These are phyloP conservation scores for Apostichopus leukothele DNA, from an alignment of 53 echinoderm and acorn worm genomes.

Conservation along the genomic window DNA sequence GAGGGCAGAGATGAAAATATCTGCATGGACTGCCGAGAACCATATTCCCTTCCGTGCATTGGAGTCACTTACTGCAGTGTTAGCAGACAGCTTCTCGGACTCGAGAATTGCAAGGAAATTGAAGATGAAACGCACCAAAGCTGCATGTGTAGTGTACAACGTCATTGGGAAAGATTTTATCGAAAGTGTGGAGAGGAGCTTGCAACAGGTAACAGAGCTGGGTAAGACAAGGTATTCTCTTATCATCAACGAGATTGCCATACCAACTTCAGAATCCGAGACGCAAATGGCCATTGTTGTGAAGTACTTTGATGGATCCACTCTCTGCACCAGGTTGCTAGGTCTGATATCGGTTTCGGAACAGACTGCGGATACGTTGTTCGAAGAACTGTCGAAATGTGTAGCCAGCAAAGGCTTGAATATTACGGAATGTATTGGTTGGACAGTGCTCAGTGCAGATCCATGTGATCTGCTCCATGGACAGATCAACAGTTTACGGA, in stretches of 20 bases:
- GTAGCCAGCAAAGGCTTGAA: background rate
- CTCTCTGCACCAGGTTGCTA: constrained; percentile 1
- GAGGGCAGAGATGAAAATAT: constrained; percentile 24
- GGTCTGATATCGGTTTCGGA: constrained; percentile 16
- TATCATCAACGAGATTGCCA: constrained; percentile 26
- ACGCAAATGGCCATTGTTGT: constrained; percentile 16
- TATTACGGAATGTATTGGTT: constrained; percentile 9
- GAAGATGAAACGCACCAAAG: constrained; percentile 26
- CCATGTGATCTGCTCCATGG: constrained; percentile 20
- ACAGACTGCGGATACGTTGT: background rate
- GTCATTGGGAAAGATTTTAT: constrained; percentile 28
- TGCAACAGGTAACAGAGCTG: constrained; percentile 19
- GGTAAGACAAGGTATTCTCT: constrained; percentile 19
- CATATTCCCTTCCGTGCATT: constrained; percentile 21
- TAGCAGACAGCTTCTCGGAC: constrained; percentile 13
- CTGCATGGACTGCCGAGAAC: constrained; percentile 19
- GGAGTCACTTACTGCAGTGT: constrained; percentile 1
- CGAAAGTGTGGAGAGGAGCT: constrained; percentile 12
- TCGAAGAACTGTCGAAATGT: constrained; percentile 2
- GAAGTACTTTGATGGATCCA: constrained; percentile 15
- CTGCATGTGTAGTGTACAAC: constrained; percentile 25
- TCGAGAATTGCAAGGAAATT: constrained; percentile 19
- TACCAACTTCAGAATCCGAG: background rate
- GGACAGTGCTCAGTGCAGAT: constrained; percentile 26
- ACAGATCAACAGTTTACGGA: constrained; percentile 7